Percentiles rank a stretch among this genome's conserved stretches.
Conservation (phyloP, 30 jellyfish, hydroid and myxozoan species). For the Clytia hemisphaerica region DNA sequence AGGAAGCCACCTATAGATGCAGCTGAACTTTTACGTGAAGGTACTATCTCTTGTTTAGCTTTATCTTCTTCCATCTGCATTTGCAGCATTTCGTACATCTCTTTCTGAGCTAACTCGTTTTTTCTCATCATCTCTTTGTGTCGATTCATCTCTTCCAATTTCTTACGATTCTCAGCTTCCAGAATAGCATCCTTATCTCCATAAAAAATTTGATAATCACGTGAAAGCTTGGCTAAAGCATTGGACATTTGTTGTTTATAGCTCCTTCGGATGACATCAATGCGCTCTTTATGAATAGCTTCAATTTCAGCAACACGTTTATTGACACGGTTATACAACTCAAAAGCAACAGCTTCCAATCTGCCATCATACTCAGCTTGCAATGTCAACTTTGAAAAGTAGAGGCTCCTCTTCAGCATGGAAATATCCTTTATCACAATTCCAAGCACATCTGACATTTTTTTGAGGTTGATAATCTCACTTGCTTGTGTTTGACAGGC, state of each 20-base stretch:
- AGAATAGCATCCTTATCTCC: slow-evolving; percentile 37
- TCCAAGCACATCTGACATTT: slow-evolving; percentile 44
- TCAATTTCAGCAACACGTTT: slow-evolving; percentile 60
- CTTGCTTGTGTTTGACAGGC: slow-evolving; percentile 80
- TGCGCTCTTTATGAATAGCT: slow-evolving; percentile 59
- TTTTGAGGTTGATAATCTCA: slow-evolving; percentile 67
- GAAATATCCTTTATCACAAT: slow-evolving; percentile 31
- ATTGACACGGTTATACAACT: slow-evolving; percentile 64
- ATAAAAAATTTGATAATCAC: slow-evolving; percentile 57
- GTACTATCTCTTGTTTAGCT: slow-evolving; percentile 7
- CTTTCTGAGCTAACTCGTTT: slow-evolving; percentile 62
- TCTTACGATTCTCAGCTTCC: slow-evolving; percentile 30
- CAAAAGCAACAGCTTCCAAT: slow-evolving; percentile 53
- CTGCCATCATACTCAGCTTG: slow-evolving; percentile 87
- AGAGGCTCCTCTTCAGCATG: slow-evolving; percentile 54
- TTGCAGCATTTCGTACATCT: slow-evolving; percentile 59
- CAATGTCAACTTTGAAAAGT: slow-evolving; percentile 67
- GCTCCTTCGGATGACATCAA: slow-evolving; percentile 68
- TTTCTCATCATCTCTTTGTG: slow-evolving; percentile 35
- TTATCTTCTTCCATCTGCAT: slow-evolving; percentile 50
- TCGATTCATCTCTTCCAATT: slow-evolving; percentile 32
- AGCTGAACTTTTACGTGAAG: slow-evolving; percentile 3
- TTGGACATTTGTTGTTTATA: slow-evolving; percentile 82
- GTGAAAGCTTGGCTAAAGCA: slow-evolving; percentile 69
- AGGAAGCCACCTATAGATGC: slow-evolving; percentile 14